Conservation (phyloP, 1,140 invertebrate species). For the Pollicipes pollicipes region DNA sequence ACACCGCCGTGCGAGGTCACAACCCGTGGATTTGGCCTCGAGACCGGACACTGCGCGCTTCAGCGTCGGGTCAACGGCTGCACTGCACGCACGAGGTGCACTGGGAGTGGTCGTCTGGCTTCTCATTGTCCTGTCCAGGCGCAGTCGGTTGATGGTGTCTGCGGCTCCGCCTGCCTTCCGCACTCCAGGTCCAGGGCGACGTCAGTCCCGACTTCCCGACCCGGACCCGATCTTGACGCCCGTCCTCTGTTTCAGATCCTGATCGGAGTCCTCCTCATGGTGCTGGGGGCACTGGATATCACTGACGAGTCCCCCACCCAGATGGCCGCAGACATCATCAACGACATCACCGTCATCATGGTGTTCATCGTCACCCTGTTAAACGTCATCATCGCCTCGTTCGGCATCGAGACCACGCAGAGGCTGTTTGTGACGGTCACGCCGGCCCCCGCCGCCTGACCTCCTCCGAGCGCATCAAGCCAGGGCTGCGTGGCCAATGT, state of each 20-base stretch:
- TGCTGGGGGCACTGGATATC: conserved; percentile 58
- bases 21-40: too few relatives aligned
- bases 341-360: conserved; percentile 56
- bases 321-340: conserved; percentile 47
- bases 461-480: too few relatives aligned
- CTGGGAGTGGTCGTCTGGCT: too few relatives aligned
- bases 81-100: too few relatives aligned
- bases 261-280: conserved; percentile 56
- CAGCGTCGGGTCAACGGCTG: too few relatives aligned
- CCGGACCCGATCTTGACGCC: neutral
- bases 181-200: too few relatives aligned
- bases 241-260: conserved; percentile 35
- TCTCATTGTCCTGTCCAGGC: too few relatives aligned
- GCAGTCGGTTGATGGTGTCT: neutral
- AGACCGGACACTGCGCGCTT: too few relatives aligned
- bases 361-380: conserved; percentile 57
- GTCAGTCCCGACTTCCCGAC: neutral
- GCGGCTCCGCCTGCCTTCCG: neutral
- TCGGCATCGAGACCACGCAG: conserved; percentile 44
- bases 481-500: too few relatives aligned
- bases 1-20: too few relatives aligned
- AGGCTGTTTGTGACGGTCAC: neutral
- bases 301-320: conserved; percentile 46
- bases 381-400: conserved; percentile 60
- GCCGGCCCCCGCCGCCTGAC: neutral